Evolutionary conservation across 2,888 invertebrate species (phyloP).

Genomic region (Anodontia alba): DNA sequence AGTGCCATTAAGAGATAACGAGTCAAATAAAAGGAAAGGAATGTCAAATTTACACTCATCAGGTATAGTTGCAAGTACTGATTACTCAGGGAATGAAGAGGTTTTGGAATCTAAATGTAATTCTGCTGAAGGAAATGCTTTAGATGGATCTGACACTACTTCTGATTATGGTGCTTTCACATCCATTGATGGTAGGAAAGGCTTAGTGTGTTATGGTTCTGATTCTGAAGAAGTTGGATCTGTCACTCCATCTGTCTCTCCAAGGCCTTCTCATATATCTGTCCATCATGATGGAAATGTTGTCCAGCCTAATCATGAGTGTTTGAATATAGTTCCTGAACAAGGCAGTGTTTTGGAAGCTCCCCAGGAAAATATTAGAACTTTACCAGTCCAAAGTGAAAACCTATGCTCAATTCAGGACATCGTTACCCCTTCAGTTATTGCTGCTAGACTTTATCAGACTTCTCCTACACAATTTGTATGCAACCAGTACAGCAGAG

Average conservation of each 20-base stretch:
- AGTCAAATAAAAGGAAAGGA: constrained; percentile 18
- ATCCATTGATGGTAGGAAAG: constrained; percentile 64
- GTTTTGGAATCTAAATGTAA: neutral
- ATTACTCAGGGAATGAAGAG: constrained; percentile 23
- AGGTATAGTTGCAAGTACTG: constrained; percentile 47
- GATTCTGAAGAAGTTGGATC: constrained; percentile 55
- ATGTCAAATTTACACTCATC: constrained; percentile 38
- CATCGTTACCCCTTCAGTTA: neutral
- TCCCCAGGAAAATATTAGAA: constrained; percentile 18
- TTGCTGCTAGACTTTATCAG: constrained; percentile 19
- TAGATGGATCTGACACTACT: constrained; percentile 57
- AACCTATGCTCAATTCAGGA: constrained; percentile 36
- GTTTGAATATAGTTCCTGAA: constrained; percentile 20
- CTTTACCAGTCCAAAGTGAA: constrained; percentile 34
- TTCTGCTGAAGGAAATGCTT: neutral
- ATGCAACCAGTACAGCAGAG: neutral
- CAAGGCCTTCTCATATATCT: constrained; percentile 40
- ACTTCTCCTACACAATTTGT: constrained; percentile 25
- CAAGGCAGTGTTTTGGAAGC: constrained; percentile 20
- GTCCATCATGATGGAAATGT: neutral
- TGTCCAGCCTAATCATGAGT: neutral
- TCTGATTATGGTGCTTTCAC: constrained; percentile 71
- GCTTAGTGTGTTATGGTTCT: constrained; percentile 57
- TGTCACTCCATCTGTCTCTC: constrained; percentile 37
- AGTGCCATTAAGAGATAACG: constrained; percentile 29